A percentile compares a stretch with the other conserved stretches of the same genome.
These are phyloP conservation scores for Psix sp. DNA, from an alignment of 1,140 invertebrate species.

Conservation along the genomic window DNA sequence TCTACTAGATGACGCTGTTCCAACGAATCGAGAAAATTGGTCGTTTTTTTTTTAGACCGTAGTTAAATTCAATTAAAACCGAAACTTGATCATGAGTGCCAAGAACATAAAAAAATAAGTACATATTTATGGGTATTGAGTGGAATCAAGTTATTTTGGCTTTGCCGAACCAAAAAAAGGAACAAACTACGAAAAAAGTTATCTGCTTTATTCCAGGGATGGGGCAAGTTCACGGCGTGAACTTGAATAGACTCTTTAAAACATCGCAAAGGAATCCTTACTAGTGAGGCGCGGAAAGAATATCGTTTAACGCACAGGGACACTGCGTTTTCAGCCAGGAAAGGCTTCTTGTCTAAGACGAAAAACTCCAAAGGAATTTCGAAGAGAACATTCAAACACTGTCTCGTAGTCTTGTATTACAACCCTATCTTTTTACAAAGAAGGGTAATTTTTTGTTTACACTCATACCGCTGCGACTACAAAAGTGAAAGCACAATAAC, in stretches of 20 bases:
- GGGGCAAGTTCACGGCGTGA: conserved; percentile 33
- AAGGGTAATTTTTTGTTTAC: not conserved
- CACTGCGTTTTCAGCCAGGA: conserved; percentile 9
- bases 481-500: no score
- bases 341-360: conserved; percentile 39
- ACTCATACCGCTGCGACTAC: no score
- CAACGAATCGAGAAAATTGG: no score
- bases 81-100: no score
- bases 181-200: not conserved
- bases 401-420: conserved; percentile 30
- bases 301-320: conserved; percentile 45
- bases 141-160: no score
- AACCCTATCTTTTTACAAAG: conserved; percentile 22
- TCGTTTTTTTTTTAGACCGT: no score
- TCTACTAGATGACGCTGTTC: no score
- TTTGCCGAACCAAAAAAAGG: no score
- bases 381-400: conserved; percentile 16
- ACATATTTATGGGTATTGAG: no score
- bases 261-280: conserved; percentile 43
- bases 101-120: no score
- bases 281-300: conserved; percentile 42
- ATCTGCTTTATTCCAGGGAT: conserved; percentile 2
- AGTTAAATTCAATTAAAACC: no score
- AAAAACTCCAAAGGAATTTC: conserved; percentile 33
- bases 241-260: conserved; percentile 50